These are phyloP conservation scores for Drosophila diplacantha DNA, from an alignment of 2,888 invertebrate species.

Conservation along the genomic window DNA sequence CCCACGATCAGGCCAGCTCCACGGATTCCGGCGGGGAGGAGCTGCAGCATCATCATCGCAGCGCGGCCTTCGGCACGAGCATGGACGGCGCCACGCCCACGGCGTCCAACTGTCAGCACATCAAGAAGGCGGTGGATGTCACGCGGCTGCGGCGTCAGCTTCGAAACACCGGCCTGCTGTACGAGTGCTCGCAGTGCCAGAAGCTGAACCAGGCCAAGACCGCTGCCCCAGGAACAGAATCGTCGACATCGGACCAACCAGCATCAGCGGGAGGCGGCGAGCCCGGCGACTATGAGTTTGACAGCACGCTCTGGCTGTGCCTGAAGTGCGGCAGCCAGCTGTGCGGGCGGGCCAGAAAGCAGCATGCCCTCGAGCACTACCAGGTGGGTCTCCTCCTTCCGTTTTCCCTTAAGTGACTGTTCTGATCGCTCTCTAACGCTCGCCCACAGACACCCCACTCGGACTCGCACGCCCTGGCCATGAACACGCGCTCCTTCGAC, in stretches of 20 bases:
- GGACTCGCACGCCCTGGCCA: constrained; percentile 85
- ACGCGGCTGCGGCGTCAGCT: constrained; percentile 81
- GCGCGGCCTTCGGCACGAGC: constrained; percentile 59
- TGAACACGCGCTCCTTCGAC: constrained; percentile 85
- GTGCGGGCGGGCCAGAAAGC: constrained; percentile 84
- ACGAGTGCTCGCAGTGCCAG: constrained; percentile 81
- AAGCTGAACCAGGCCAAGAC: constrained; percentile 71
- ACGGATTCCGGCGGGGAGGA: constrained; percentile 86
- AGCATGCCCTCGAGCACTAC: constrained; percentile 87
- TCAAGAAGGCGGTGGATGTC: constrained; percentile 84
- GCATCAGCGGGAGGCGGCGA: constrained; percentile 7
- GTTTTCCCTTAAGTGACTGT: neutral
- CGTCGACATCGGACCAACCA: constrained; percentile 69
- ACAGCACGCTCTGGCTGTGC: constrained; percentile 85
- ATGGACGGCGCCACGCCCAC: constrained; percentile 15
- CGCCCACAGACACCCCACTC: constrained; percentile 82
- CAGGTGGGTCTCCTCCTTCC: constrained; percentile 71
- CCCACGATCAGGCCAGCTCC: constrained; percentile 82
- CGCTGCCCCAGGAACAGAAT: neutral
- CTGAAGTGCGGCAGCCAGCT: constrained; percentile 88
- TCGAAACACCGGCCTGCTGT: constrained; percentile 79
- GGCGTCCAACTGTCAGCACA: constrained; percentile 81
- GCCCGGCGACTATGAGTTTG: constrained; percentile 76
- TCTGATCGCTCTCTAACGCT: neutral
- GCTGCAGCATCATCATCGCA: constrained; percentile 67